Evolutionary conservation across 2,113 vertebrate genomes (phyloP), one percentile per base, ranked within the genome.

Genomic region (Hystrix cristata): DNA sequence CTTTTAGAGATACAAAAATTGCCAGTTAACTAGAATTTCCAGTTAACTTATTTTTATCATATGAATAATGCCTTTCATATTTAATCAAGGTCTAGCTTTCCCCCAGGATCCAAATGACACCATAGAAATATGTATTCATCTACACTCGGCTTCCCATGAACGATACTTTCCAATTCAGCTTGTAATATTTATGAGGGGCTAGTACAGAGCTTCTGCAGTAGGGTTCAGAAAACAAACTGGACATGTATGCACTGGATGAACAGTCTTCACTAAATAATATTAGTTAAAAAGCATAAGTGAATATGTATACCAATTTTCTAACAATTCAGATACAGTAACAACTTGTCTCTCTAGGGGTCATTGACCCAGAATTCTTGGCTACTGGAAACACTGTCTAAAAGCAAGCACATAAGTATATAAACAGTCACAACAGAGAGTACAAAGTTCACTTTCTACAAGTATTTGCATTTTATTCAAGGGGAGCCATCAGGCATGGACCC

Each of bases 291-390:
- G 55, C 67, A 25, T 43, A 89, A 78, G 25, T 65, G 59, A 3
- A 21, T 87, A 90, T 43, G 62, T 55, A 38, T 8, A 21, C 43
- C 65, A 87, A 55, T 29, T 94, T 95, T 60, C 38, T 71, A 93
- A 72, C 16, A 79, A 87, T 80, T 95, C 38, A 84, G 90, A 76
- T 57, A 94, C 25, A 94, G 82, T 91, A 93, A 92, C 9, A 92
- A 82, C 5, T 91, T 93, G 55, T 97, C 38, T 95, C 19, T 94
- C 64, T 80, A 60, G 2, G 16, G 51, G 79, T 82, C 79, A 93
- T 0, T 90, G 90, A 95, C 51, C 31, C 72, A 67, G 67, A 91
- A 91, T 90, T 89, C 57, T 64, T 85, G 46, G 53, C 72, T 91
- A 86, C 48, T 95, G 59, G 29, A 95, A 82, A 96, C 46, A 81